Evolutionary conservation across 2,888 invertebrate species (phyloP).

Genomic region (Melanostoma scalare): DNA sequence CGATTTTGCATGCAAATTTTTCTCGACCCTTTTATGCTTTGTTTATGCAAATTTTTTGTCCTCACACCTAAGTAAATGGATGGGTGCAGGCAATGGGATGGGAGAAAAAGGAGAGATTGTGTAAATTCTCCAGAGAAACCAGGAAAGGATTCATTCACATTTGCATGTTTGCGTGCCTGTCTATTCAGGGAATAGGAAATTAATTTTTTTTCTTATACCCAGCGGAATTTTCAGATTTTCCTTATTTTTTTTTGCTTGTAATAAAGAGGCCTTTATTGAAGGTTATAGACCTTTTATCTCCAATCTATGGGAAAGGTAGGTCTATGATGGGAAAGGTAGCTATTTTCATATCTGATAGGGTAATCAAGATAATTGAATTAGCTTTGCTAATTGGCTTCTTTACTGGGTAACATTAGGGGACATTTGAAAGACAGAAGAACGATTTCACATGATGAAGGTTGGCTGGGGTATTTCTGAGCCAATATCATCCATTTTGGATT

Average conservation of each 20-base stretch:
- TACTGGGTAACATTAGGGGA: too few relatives aligned
- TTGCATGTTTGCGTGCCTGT: conserved; percentile 30
- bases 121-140: conserved; percentile 16
- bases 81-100: background rate
- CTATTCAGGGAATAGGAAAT: background rate
- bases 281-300: too few relatives aligned
- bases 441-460: too few relatives aligned
- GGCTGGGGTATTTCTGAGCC: too few relatives aligned
- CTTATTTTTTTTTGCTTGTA: background rate
- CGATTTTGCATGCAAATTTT: conserved; percentile 40
- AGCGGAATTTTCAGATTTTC: background rate
- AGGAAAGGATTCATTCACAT: conserved; percentile 38
- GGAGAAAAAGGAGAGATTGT: background rate
- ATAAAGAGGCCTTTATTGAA: too few relatives aligned
- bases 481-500: too few relatives aligned
- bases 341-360: too few relatives aligned
- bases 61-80: conserved; percentile 21
- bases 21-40: conserved; percentile 23
- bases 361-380: too few relatives aligned
- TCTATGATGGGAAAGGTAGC: too few relatives aligned
- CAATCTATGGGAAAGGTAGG: too few relatives aligned
- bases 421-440: too few relatives aligned
- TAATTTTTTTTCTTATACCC: conserved; percentile 2
- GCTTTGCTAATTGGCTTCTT: too few relatives aligned
- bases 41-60: conserved; percentile 48